Evolutionary conservation across 2,113 vertebrate species (phyloP), one percentile per base, ranked within the genome.

Genomic region (Apus apus): DNA sequence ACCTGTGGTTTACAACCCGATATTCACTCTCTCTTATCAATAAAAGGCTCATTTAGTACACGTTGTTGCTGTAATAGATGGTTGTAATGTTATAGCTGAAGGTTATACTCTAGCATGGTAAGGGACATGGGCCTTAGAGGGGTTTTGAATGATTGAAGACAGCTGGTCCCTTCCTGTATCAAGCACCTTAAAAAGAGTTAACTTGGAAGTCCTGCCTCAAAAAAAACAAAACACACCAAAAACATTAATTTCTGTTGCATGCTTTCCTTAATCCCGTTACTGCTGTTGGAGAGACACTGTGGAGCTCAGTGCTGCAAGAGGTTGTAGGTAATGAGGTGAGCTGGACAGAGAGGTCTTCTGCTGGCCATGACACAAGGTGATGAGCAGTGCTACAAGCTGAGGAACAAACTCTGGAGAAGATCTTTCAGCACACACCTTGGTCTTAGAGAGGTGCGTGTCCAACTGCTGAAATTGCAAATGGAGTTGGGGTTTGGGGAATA

Each of bases 381-480:
- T 50, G 17, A 23, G 61, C 38, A 77, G 48, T 56, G 9, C 27
- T 12, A 48, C 64, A 29, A 78, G n/a, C 18, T 64, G 13, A 65
- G 58, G 13, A 77, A 23, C 8, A 36, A 38, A 16, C 27, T 65
- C 9, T 46, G 36, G 43, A 43, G 38, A 71, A 67, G 43, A 60
- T 32, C 7, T 29, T 82, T 75, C 26, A 60, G 3, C 11, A 18
- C 3, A 9, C 7, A 34, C 11, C 5, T 89, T 48, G 14, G 7
- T 60, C 15, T 65, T 71, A 21, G 8, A 56, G n/a, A 51, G 20
- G 4, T 30, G 30, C 0, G 0, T 71, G 32, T 66, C 27, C 1
- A 2, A 25, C 38, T 93, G 36, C 43, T 40, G n/a, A 40, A n/a
- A 27, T 36, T 15, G 2, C 20, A 83, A 50, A 9, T 50, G 8